A percentile compares a stretch with the other conserved stretches of the same genome.
Evolutionary conservation across 2,113 vertebrate species (phyloP).

Genomic region (Elephantulus edwardii): DNA sequence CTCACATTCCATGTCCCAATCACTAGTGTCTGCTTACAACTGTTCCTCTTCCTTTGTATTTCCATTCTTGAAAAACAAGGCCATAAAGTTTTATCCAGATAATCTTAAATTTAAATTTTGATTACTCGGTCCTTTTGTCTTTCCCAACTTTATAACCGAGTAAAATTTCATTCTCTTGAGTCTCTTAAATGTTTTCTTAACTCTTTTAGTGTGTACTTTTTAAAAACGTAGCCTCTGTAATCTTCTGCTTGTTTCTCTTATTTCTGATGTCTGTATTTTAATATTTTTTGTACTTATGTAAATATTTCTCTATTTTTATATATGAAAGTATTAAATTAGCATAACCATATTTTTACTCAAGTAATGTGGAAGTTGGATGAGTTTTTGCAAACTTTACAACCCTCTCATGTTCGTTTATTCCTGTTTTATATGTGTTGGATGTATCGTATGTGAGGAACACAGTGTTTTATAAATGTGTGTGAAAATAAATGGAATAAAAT

Average conservation of each 20-base stretch:
- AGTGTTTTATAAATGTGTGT: constrained; percentile 29
- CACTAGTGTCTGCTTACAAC: too few species aligned
- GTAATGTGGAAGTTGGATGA: neutral
- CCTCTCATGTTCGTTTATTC: neutral
- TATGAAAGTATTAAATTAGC: constrained; percentile 79
- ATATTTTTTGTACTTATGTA: constrained; percentile 82
- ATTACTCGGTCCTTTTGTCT: constrained; percentile 27
- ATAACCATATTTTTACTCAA: neutral
- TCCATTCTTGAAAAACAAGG: too few species aligned
- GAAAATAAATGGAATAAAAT: constrained; percentile 66
- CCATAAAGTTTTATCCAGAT: constrained; percentile 50
- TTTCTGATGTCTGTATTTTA: constrained; percentile 69
- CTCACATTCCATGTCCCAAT: too few species aligned
- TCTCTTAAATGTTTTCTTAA: constrained; percentile 58
- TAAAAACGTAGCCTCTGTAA: constrained; percentile 22
- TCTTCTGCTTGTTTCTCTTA: constrained; percentile 33
- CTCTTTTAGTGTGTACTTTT: neutral
- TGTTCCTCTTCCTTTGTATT: too few species aligned
- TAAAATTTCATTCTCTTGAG: neutral
- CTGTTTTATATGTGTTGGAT: neutral
- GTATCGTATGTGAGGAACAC: neutral
- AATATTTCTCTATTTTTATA: constrained; percentile 79
- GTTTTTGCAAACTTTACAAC: neutral
- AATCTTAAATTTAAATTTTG: constrained; percentile 13
- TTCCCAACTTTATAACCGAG: constrained; percentile 31